Percentiles rank a stretch among this genome's conserved stretches.
Evolutionary conservation across 1,140 invertebrate species (phyloP).

Genomic region (Alviniconcha marisindica): DNA sequence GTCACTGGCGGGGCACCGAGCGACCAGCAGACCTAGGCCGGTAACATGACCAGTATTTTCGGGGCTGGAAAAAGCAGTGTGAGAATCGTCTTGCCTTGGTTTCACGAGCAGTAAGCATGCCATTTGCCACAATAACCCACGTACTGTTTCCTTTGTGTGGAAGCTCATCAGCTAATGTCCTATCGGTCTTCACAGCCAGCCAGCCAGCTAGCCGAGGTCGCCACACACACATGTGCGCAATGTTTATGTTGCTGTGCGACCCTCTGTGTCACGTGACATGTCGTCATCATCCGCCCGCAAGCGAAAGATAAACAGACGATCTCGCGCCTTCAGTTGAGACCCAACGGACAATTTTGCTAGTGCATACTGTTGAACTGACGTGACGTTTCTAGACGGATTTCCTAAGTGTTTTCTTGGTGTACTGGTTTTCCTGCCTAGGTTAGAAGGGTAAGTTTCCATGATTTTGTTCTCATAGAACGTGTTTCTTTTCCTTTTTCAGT

Average conservation of each 20-base stretch:
- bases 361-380: background rate
- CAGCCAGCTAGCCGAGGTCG: background rate
- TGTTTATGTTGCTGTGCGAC: conserved; percentile 50
- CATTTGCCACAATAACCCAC: no score
- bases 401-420: background rate
- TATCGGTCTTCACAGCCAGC: background rate
- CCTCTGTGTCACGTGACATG: conserved; percentile 42
- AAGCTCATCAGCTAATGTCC: no score
- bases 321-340: conserved; percentile 26
- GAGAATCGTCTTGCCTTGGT: background rate
- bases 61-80: background rate
- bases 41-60: no score
- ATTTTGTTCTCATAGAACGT: background rate
- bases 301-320: conserved; percentile 49
- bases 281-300: conserved; percentile 46
- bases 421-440: background rate
- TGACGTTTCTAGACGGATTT: background rate
- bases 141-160: no score
- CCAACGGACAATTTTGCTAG: background rate
- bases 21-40: no score
- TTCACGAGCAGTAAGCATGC: background rate
- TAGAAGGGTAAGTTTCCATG: background rate
- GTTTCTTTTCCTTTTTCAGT: background rate
- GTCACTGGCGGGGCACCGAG: no score
- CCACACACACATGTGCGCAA: conserved; percentile 24